phyloP scores from a whole-genome alignment of 2,888 invertebrate species.

The Platycheirus rosarum region DNA sequence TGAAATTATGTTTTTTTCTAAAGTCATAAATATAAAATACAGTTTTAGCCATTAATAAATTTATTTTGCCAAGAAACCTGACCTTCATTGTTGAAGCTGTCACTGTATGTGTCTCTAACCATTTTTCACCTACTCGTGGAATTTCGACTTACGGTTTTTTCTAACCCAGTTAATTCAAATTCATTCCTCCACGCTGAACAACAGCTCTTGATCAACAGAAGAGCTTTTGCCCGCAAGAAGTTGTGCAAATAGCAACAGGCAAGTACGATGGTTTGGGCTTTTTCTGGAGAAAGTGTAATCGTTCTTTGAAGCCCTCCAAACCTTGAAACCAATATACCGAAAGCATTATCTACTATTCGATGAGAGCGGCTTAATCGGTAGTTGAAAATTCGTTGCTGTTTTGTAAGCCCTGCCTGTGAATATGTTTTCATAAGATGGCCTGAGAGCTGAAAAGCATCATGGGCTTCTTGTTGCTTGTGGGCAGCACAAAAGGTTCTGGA shows the following conservation, averaged over 20 bases:
- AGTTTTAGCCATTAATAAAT: too few species aligned
- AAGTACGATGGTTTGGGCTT: constrained; percentile 9
- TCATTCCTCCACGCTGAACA: constrained; percentile 44
- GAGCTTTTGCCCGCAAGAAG: constrained; percentile 12
- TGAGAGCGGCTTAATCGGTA: background rate
- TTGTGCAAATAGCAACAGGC: too few species aligned
- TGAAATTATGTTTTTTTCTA: too few species aligned
- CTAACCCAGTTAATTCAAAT: constrained; percentile 32
- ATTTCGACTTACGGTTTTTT: constrained; percentile 31
- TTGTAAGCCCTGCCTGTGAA: constrained; percentile 10
- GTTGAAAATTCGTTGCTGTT: background rate
- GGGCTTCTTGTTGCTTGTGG: constrained; percentile 26
- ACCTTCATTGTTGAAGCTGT: too few species aligned
- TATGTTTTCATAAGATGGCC: constrained; percentile 41
- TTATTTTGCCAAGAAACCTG: too few species aligned
- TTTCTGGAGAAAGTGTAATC: background rate
- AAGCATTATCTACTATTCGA: background rate
- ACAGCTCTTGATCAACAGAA: constrained; percentile 37
- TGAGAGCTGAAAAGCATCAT: constrained; percentile 50
- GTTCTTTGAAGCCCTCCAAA: constrained; percentile 2
- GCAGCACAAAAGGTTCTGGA: background rate
- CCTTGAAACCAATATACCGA: background rate
- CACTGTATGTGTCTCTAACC: constrained; percentile 35
- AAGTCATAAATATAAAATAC: too few species aligned
- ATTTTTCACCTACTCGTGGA: constrained; percentile 39